Evolutionary conservation across 2,113 vertebrate genomes (phyloP), one percentile per base, ranked within the genome.

Genomic region (Columba livia): DNA sequence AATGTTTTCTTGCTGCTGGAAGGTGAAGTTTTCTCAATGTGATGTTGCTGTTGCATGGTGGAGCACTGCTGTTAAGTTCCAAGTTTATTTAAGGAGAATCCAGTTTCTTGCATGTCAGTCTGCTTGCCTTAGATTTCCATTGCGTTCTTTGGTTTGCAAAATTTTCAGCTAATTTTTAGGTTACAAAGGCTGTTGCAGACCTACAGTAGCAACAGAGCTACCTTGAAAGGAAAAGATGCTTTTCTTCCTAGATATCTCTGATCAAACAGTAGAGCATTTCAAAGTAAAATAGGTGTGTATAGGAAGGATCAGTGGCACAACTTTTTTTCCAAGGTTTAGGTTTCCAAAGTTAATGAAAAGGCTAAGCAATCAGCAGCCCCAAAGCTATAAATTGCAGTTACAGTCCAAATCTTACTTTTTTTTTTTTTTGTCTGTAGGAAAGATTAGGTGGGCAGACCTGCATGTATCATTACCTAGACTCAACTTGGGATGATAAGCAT

Each of bases 71-170:
- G 69, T 60, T 84, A 38, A 69, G 79, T 82, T 82, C 61, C 58
- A 9, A 5, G 14, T 87, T 81, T 80, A n/a, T 47, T 89, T 79
- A 32, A 84, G 69, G 65, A 89, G 57, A 87, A 20, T 5, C 24
- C 11, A 42, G 5, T 91, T 91, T 36, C 40, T 73, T 77, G 19
- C n/a, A 21, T 17, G 58, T 61, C 42, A 36, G 44, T 36, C 26
- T 75, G 21, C n/a, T 71, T 0, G 0, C 4, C 0, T 53, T 85
- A 42, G 12, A 36, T 71, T 87, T 57, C 40, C 0, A 0, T 71
- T 90, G 24, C 71, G 26, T 78, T 71, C 42, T 57, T 86, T 28
- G 24, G 5, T 75, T 94, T 31, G 81, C 32, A 44, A 47, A 17
- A 11, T 54, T 84, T 80, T 84, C 61, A 67, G 34, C 31, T 2